phyloP scores from a whole-genome alignment of 2,888 invertebrate species.

The Orthosia gothica region DNA sequence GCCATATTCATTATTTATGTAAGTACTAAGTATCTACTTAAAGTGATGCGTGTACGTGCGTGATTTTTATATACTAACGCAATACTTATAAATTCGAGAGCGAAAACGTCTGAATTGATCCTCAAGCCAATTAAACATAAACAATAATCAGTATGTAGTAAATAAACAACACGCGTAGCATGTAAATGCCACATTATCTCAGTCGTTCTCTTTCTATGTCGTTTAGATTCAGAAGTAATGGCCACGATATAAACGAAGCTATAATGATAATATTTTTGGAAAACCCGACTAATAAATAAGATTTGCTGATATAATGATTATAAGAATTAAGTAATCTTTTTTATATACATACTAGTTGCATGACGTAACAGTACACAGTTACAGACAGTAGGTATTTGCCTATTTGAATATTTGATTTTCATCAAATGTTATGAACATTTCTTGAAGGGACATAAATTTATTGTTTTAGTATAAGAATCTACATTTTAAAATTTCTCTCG shows the following conservation, averaged over 20 bases:
- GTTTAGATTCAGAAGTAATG: conserved; percentile 50
- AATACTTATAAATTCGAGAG: conserved; percentile 39
- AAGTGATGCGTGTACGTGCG: conserved; percentile 40
- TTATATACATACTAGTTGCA: background rate
- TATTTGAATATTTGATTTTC: background rate
- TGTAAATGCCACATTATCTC: conserved; percentile 66
- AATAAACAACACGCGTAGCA: conserved; percentile 63
- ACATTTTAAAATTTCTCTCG: conserved; percentile 1
- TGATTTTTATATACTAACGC: conserved; percentile 36
- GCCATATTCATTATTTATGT: conserved; percentile 19
- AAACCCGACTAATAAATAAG: conserved; percentile 23
- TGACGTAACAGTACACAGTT: background rate
- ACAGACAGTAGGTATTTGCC: background rate
- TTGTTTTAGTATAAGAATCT: background rate
- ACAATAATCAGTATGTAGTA: conserved; percentile 65
- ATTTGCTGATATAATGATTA: conserved; percentile 23
- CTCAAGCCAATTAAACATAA: conserved; percentile 57
- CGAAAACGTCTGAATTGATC: conserved; percentile 43
- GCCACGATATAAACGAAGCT: conserved; percentile 30
- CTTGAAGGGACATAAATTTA: background rate
- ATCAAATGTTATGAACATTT: conserved; percentile 1
- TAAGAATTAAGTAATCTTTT: conserved; percentile 5
- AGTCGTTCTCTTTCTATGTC: conserved; percentile 46
- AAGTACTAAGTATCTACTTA: conserved; percentile 33
- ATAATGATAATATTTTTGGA: conserved; percentile 46